Conservation (phyloP, 2,888 invertebrate genomes). For the Chalcosyrphus nemorum region DNA sequence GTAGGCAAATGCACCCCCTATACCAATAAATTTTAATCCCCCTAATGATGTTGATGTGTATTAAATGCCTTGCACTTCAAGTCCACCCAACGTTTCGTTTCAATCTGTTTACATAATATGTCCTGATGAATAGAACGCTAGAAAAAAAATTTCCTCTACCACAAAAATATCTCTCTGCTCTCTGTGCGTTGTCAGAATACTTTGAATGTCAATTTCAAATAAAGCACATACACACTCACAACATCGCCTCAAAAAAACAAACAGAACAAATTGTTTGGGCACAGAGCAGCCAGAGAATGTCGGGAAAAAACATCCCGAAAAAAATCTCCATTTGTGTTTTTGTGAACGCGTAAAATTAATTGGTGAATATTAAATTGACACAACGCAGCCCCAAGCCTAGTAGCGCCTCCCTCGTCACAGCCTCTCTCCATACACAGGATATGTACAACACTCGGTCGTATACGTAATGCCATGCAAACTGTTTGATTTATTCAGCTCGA, state of each 20-base stretch:
- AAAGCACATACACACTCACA: conserved; percentile 25
- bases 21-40: background rate
- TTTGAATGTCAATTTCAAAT: conserved; percentile 69
- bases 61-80: conserved; percentile 7
- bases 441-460: conserved; percentile 56
- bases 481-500: conserved; percentile 73
- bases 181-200: conserved; percentile 30
- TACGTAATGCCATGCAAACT: conserved; percentile 72
- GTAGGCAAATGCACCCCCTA: background rate
- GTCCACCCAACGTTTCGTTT: background rate
- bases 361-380: conserved; percentile 73
- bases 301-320: conserved; percentile 23
- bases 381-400: conserved; percentile 46
- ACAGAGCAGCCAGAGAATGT: conserved; percentile 4
- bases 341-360: conserved; percentile 63
- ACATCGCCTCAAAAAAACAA: conserved; percentile 26
- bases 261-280: conserved; percentile 68
- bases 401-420: conserved; percentile 1
- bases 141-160: conserved; percentile 2
- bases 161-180: conserved; percentile 25
- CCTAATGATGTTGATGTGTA: conserved; percentile 22
- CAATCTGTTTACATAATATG: conserved; percentile 1
- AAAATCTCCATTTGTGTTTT: conserved; percentile 56
- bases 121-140: background rate
- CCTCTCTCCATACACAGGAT: background rate